A percentile compares a stretch with the other conserved stretches of the same genome.
Conservation (phyloP, 2,888 invertebrate species). For the Elaeidobius kamerunicus region DNA sequence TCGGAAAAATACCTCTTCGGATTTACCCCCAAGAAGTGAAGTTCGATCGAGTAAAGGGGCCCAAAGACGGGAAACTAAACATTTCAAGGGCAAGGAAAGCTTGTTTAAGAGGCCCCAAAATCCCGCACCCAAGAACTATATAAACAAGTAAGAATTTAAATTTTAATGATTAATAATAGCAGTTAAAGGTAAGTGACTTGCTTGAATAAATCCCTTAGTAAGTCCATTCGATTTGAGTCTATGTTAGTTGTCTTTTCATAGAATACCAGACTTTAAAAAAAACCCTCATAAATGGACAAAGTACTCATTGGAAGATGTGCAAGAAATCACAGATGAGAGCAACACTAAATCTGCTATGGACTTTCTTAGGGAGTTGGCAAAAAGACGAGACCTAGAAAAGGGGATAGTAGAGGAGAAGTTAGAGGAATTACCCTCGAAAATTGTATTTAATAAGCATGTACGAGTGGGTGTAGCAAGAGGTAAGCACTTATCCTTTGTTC, state of each 20-base stretch:
- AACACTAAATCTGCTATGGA: slow-evolving; percentile 76
- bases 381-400: slow-evolving; percentile 34
- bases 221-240: too few species aligned
- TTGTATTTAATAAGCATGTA: slow-evolving; percentile 42
- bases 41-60: slow-evolving; percentile 41
- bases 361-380: slow-evolving; percentile 68
- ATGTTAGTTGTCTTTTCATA: slow-evolving; percentile 3
- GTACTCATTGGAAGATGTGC: slow-evolving; percentile 77
- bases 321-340: slow-evolving; percentile 74
- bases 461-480: background rate
- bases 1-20: slow-evolving; percentile 27
- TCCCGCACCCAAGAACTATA: slow-evolving; percentile 52
- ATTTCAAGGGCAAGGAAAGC: slow-evolving; percentile 69
- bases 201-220: too few species aligned
- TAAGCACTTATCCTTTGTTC: too few species aligned
- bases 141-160: slow-evolving; percentile 38
- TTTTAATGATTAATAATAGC: too few species aligned
- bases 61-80: slow-evolving; percentile 55
- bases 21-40: slow-evolving; percentile 34
- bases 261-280: slow-evolving; percentile 57
- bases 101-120: slow-evolving; percentile 74
- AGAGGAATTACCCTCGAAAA: slow-evolving; percentile 41
- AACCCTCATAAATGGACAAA: slow-evolving; percentile 82
- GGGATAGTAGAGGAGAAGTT: slow-evolving; percentile 13
- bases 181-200: too few species aligned